Percentiles rank a stretch among this genome's conserved stretches.
Evolutionary conservation across 2,888 invertebrate species (phyloP).

Genomic region (Melanostoma scalare): DNA sequence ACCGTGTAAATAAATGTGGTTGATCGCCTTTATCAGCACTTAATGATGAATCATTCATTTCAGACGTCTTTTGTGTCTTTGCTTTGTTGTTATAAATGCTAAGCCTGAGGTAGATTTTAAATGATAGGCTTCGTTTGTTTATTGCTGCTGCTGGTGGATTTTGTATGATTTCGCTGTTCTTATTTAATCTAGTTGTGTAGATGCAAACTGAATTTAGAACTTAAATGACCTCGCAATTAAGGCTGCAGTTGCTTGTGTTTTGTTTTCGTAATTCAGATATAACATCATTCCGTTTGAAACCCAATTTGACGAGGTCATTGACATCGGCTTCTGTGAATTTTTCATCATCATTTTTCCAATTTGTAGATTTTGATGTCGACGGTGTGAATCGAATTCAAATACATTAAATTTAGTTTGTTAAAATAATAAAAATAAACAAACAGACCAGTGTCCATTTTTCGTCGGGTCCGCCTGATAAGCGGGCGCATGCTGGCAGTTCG

Average conservation of each 20-base stretch:
- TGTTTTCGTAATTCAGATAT: conserved; percentile 90
- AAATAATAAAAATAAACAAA: not conserved
- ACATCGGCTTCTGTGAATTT: conserved; percentile 90
- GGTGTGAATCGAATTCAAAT: conserved; percentile 54
- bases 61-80: not conserved
- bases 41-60: conserved; percentile 8
- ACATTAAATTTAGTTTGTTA: not conserved
- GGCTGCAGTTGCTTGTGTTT: conserved; percentile 91
- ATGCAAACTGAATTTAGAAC: conserved; percentile 83
- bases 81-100: conserved; percentile 74
- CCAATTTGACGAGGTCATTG: conserved; percentile 88
- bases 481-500: conserved; percentile 91
- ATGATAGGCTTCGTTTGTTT: conserved; percentile 74
- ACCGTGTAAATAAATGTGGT: conserved; percentile 59
- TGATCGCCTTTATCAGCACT: conserved; percentile 13
- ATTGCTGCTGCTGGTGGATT: conserved; percentile 52
- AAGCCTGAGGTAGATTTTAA: conserved; percentile 78
- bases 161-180: conserved; percentile 35
- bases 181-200: conserved; percentile 13
- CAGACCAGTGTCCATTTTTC: conserved; percentile 83
- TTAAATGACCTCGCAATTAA: conserved; percentile 93
- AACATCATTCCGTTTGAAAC: conserved; percentile 91
- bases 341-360: conserved; percentile 84
- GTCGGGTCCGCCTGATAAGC: conserved; percentile 87
- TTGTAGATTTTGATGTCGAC: conserved; percentile 60